Evolutionary conservation across 2,888 invertebrate species (phyloP).

Genomic region (Phengaris arion): DNA sequence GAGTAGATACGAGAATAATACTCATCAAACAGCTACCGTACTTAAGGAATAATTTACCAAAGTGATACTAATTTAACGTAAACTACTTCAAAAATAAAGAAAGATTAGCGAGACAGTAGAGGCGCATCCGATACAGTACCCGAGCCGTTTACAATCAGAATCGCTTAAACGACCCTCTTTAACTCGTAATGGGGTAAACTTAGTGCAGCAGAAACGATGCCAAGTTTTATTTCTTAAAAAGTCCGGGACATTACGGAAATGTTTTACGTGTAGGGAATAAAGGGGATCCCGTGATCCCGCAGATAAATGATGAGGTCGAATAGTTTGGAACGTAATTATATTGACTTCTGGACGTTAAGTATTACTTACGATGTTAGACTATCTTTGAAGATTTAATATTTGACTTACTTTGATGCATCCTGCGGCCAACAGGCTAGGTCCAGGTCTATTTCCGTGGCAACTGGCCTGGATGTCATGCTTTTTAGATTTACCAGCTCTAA

Average conservation of each 20-base stretch:
- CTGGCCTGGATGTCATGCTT: too few relatives aligned
- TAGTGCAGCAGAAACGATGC: constrained; percentile 35
- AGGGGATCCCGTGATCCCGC: constrained; percentile 34
- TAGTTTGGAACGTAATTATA: constrained; percentile 22
- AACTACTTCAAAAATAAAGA: constrained; percentile 22
- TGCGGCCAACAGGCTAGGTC: too few relatives aligned
- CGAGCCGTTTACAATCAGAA: constrained; percentile 27
- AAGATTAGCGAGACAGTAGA: constrained; percentile 1
- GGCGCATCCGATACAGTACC: constrained; percentile 26
- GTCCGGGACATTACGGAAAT: constrained; percentile 55
- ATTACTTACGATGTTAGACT: constrained; percentile 1
- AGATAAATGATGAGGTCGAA: constrained; percentile 26
- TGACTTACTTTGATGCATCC: too few relatives aligned
- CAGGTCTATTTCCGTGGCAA: too few relatives aligned
- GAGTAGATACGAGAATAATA: neutral
- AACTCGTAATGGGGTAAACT: constrained; percentile 35
- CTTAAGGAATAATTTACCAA: constrained; percentile 10
- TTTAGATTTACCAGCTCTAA: too few relatives aligned
- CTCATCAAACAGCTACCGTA: constrained; percentile 1
- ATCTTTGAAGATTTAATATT: neutral
- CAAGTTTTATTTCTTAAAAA: constrained; percentile 60
- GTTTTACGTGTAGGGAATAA: constrained; percentile 52
- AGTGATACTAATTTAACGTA: constrained; percentile 17
- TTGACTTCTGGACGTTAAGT: constrained; percentile 14
- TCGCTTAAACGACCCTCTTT: constrained; percentile 33